Evolutionary conservation across 2,797 vertebrate genomes (phyloP).

Genomic region (Protonibea diacanthus): DNA sequence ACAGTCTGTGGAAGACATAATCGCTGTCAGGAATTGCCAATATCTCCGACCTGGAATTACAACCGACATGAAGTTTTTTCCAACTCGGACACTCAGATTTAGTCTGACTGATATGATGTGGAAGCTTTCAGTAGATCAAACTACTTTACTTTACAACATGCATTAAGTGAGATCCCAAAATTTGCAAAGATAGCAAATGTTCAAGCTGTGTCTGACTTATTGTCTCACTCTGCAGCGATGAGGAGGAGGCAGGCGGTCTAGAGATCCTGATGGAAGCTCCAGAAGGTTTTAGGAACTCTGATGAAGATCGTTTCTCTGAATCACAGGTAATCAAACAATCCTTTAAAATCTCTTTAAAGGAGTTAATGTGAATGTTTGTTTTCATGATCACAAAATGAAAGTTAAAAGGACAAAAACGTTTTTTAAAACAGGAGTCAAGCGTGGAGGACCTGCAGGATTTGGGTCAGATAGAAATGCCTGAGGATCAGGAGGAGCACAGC

Average conservation of each 20-base stretch:
- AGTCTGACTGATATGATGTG: background rate
- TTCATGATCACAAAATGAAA: background rate
- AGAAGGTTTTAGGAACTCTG: constrained; percentile 82
- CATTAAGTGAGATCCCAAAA: background rate
- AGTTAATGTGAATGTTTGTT: background rate
- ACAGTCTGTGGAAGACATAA: background rate
- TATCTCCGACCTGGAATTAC: background rate
- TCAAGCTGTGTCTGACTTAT: background rate
- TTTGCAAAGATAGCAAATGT: background rate
- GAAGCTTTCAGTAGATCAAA: background rate
- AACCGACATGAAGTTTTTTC: background rate
- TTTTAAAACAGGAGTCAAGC: constrained; percentile 70
- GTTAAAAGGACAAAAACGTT: background rate
- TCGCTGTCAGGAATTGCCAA: background rate
- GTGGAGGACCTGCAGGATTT: constrained; percentile 71
- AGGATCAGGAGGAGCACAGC: constrained; percentile 56
- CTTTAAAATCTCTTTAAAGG: background rate
- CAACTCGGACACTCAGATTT: background rate
- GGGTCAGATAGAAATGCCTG: constrained; percentile 61
- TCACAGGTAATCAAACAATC: constrained; percentile 69
- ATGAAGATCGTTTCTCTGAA: constrained; percentile 80
- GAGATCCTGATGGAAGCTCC: constrained; percentile 84
- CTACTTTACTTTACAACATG: background rate
- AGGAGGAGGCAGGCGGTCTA: constrained; percentile 60
- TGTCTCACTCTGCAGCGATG: constrained; percentile 64